A percentile compares a stretch with the other conserved stretches of the same genome.
Evolutionary conservation across 2,113 vertebrate genomes (phyloP).

Genomic region (Trogon melanurus): DNA sequence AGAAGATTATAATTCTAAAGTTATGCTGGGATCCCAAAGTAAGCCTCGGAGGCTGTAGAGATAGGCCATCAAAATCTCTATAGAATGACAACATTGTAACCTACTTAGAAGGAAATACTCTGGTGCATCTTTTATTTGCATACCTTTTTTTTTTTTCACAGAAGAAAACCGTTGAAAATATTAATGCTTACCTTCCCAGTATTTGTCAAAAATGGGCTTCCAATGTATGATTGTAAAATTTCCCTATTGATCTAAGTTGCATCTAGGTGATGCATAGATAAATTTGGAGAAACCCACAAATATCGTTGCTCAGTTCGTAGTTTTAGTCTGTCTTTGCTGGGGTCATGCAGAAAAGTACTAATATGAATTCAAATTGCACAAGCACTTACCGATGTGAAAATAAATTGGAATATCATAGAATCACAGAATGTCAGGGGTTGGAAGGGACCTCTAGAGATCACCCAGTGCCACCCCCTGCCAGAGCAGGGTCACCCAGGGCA

Average conservation of each 20-base stretch:
- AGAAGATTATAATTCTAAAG: neutral
- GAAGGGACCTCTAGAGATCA: too few species aligned
- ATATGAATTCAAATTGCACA: neutral
- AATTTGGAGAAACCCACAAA: neutral
- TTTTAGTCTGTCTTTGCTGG: neutral
- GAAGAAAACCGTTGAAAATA: neutral
- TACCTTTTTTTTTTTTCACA: neutral
- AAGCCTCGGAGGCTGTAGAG: neutral
- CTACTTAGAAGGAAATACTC: conserved; percentile 19
- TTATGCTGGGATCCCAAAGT: conserved; percentile 1
- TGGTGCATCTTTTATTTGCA: neutral
- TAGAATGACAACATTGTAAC: neutral
- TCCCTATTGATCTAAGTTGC: neutral
- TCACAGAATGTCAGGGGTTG: too few species aligned
- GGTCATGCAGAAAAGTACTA: neutral
- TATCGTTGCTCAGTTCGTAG: neutral
- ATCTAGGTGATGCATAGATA: neutral
- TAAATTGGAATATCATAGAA: neutral
- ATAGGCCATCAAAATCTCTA: neutral
- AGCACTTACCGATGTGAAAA: neutral
- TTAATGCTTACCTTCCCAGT: neutral
- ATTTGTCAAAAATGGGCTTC: neutral
- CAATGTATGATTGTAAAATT: neutral
- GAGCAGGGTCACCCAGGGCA: too few species aligned
- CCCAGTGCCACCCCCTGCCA: too few species aligned